Evolutionary conservation across 2,113 vertebrate genomes (phyloP).

Genomic region (Parotia lawesii): DNA sequence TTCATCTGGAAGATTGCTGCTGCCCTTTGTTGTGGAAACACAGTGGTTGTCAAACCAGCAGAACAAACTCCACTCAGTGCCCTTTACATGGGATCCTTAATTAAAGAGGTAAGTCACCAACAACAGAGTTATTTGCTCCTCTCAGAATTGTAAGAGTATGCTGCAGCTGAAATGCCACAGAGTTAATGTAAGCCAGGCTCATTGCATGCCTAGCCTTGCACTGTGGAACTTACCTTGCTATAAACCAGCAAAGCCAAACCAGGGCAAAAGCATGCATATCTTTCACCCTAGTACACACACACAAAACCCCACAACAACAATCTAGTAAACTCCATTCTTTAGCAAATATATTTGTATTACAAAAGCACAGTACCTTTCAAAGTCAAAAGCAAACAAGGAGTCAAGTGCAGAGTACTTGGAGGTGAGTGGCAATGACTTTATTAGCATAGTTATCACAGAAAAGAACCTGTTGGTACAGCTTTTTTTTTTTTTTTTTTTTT

Average conservation of each 20-base stretch:
- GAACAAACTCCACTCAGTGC: constrained; percentile 87
- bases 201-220: constrained; percentile 2
- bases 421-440: background rate
- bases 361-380: background rate
- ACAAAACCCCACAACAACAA: background rate
- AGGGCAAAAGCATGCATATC: background rate
- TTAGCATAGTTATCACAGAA: background rate
- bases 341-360: background rate
- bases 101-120: constrained; percentile 81
- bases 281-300: background rate
- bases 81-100: constrained; percentile 84
- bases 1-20: constrained; percentile 86
- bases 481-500: background rate
- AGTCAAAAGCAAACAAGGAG: constrained; percentile 29
- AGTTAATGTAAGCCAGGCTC: background rate
- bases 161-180: background rate
- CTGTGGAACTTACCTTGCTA: background rate
- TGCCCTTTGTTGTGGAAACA: constrained; percentile 87
- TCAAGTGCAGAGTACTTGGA: background rate
- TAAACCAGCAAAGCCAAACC: constrained; percentile 1
- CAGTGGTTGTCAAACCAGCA: constrained; percentile 84
- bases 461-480: background rate
- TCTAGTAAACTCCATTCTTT: background rate
- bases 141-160: background rate
- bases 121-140: background rate